Evolutionary conservation across 2,113 vertebrate genomes (phyloP).

Genomic region (Ictidomys tridecemlineatus): DNA sequence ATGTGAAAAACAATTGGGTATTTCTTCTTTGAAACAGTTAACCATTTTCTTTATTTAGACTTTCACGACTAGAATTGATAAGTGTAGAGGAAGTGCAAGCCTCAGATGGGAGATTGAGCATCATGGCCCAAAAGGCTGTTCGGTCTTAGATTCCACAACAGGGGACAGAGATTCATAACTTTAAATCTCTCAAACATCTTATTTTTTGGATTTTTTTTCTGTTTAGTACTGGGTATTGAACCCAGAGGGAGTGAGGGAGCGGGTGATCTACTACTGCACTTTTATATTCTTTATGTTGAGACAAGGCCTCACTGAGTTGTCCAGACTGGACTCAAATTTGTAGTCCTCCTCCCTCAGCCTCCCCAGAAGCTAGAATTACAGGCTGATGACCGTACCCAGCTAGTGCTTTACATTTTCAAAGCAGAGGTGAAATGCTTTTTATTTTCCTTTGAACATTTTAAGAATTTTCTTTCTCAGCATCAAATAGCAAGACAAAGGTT

Average conservation of each 20-base stretch:
- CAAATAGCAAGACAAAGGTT: neutral
- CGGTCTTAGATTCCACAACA: neutral
- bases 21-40: constrained; percentile 71
- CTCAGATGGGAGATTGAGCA: neutral
- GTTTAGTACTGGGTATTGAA: neutral
- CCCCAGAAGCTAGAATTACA: no score
- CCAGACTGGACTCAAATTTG: no score
- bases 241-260: no score
- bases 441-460: neutral
- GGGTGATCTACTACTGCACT: neutral
- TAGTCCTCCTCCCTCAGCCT: no score
- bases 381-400: no score
- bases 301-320: no score
- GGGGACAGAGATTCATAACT: neutral
- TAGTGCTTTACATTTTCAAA: constrained; percentile 15
- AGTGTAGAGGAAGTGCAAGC: neutral
- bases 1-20: constrained; percentile 71
- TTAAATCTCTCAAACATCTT: neutral
- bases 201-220: neutral
- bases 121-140: neutral
- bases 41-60: constrained; percentile 61
- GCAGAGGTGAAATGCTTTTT: neutral
- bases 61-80: constrained; percentile 23
- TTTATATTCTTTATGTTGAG: no score
- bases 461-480: neutral